Conservation (phyloP, 2,113 vertebrate genomes). For the Neotoma lepida region DNA sequence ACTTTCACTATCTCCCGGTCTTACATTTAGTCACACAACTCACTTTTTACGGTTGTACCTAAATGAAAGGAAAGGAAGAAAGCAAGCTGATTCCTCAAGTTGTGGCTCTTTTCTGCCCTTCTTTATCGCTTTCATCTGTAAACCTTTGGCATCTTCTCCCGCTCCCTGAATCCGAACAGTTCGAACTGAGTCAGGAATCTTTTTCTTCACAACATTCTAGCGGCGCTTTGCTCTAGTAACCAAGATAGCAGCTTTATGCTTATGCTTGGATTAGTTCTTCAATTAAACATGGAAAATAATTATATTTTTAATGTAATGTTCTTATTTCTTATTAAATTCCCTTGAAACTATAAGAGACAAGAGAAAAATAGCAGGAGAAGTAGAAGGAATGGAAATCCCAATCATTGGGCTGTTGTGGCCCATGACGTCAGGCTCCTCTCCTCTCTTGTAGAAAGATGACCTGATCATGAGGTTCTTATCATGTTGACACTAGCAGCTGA, state of each 20-base stretch:
- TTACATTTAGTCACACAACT: neutral
- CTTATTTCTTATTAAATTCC: slow-evolving; percentile 7
- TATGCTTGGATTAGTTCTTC: slow-evolving; percentile 2
- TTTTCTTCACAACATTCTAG: slow-evolving; percentile 1
- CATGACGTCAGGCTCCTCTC: neutral
- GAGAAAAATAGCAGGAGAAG: neutral
- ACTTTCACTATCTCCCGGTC: neutral
- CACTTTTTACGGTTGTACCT: neutral
- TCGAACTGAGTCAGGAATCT: neutral
- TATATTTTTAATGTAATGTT: neutral
- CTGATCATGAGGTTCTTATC: neutral
- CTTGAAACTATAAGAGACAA: neutral
- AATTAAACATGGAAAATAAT: slow-evolving; percentile 36
- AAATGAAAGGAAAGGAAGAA: neutral
- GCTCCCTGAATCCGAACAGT: neutral
- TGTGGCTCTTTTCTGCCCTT: neutral
- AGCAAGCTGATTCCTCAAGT: neutral
- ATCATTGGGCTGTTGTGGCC: neutral
- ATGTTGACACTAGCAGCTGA: neutral
- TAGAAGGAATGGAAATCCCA: neutral
- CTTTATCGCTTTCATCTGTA: neutral
- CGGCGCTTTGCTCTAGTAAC: neutral
- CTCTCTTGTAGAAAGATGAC: neutral
- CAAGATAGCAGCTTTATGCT: neutral
- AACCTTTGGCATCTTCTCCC: neutral